These are phyloP conservation scores for Altica lythri DNA, from an alignment of 2,888 invertebrate genomes.

Conservation along the genomic window DNA sequence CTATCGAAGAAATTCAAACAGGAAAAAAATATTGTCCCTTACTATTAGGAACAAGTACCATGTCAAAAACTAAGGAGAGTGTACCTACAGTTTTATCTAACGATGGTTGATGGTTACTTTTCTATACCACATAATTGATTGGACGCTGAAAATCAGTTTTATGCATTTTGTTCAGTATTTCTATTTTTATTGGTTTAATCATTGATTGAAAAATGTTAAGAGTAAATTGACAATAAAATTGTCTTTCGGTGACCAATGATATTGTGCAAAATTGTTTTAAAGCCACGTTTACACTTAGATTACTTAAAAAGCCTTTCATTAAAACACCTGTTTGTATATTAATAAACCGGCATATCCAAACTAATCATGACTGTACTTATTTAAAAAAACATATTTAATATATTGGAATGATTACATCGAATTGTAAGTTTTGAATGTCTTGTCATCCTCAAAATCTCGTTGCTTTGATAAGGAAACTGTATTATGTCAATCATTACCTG, in stretches of 20 bases:
- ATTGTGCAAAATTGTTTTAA: neutral
- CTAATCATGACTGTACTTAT: too few relatives aligned
- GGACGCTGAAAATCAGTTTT: neutral
- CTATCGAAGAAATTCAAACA: slow-evolving; percentile 73
- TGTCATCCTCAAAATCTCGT: too few relatives aligned
- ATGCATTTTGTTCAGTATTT: slow-evolving; percentile 6
- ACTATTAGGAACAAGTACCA: slow-evolving; percentile 73
- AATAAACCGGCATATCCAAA: too few relatives aligned
- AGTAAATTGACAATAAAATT: neutral
- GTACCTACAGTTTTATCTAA: slow-evolving; percentile 75
- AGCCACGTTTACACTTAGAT: neutral
- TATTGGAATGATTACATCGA: too few relatives aligned
- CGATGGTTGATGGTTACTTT: slow-evolving; percentile 40
- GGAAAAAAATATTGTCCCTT: slow-evolving; percentile 74
- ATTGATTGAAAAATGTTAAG: neutral
- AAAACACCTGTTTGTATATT: too few relatives aligned
- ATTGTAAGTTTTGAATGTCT: too few relatives aligned
- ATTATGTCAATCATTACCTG: too few relatives aligned
- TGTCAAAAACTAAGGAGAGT: slow-evolving; percentile 82
- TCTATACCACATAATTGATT: neutral
- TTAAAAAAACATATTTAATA: too few relatives aligned
- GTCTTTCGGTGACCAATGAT: slow-evolving; percentile 2
- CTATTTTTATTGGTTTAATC: neutral
- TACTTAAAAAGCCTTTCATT: neutral
- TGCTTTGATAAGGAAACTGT: too few relatives aligned